A percentile compares a stretch with the other conserved stretches of the same genome.
These are phyloP conservation scores for Mythimna impura DNA, from an alignment of 2,888 invertebrate genomes.

Conservation along the genomic window DNA sequence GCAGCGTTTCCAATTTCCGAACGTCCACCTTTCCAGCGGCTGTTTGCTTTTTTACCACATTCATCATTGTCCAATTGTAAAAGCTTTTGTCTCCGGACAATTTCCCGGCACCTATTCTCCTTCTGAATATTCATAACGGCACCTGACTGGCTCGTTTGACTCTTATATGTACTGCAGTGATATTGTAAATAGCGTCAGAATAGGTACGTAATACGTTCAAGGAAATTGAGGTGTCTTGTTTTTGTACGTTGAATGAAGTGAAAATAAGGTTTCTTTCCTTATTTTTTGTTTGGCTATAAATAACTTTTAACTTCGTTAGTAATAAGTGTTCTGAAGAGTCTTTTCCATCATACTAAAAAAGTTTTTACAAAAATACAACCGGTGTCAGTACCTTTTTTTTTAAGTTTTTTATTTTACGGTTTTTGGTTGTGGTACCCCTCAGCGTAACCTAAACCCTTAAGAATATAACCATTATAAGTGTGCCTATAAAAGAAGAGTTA, in stretches of 20 bases:
- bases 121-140: constrained; percentile 75
- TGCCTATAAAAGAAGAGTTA: too few relatives aligned
- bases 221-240: constrained; percentile 27
- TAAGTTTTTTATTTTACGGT: too few relatives aligned
- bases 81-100: constrained; percentile 77
- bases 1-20: constrained; percentile 88
- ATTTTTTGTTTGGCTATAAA: neutral
- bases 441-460: too few relatives aligned
- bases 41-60: constrained; percentile 84
- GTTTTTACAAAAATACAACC: too few relatives aligned
- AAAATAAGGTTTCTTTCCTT: constrained; percentile 4
- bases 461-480: too few relatives aligned
- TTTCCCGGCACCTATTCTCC: constrained; percentile 67
- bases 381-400: too few relatives aligned
- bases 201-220: constrained; percentile 23
- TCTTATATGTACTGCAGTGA: constrained; percentile 54
- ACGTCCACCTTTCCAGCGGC: constrained; percentile 71
- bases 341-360: too few relatives aligned
- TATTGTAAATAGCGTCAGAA: constrained; percentile 52
- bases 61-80: constrained; percentile 86
- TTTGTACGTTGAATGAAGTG: neutral
- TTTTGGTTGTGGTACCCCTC: too few relatives aligned
- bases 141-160: constrained; percentile 72
- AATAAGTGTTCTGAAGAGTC: neutral
- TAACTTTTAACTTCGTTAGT: neutral